Evolutionary conservation across 2,797 vertebrate species (phyloP).

Genomic region (Cichlasoma orientale): DNA sequence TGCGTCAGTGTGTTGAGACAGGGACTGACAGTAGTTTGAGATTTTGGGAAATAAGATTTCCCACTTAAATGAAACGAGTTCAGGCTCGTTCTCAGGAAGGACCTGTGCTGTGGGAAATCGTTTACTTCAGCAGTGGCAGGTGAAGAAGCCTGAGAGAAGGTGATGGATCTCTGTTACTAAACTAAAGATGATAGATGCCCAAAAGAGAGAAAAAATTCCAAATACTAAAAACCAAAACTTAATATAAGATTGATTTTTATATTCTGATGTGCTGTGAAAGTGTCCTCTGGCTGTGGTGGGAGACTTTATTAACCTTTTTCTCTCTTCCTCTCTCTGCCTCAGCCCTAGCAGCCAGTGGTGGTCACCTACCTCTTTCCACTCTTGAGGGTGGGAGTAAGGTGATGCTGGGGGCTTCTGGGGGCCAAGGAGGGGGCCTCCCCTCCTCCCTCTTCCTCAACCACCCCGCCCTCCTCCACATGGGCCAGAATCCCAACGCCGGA

Average conservation of each 20-base stretch:
- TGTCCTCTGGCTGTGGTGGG: background rate
- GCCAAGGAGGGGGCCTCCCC: slow-evolving; percentile 82
- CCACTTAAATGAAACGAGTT: slow-evolving; percentile 11
- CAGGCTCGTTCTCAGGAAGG: slow-evolving; percentile 1
- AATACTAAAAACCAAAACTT: background rate
- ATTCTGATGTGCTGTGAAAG: background rate
- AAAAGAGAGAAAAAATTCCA: background rate
- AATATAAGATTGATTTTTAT: background rate
- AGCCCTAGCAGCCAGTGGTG: slow-evolving; percentile 96
- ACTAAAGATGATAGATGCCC: background rate
- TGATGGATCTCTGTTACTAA: background rate
- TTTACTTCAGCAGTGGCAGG: background rate
- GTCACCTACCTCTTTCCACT: slow-evolving; percentile 93
- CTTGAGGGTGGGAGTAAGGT: slow-evolving; percentile 89
- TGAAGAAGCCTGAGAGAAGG: background rate
- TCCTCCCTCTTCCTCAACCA: slow-evolving; percentile 93
- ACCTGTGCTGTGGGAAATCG: background rate
- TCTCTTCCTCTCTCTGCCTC: slow-evolving; percentile 27
- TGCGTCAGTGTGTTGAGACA: background rate
- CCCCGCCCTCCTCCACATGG: slow-evolving; percentile 88
- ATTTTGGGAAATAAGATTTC: background rate
- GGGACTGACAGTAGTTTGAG: background rate
- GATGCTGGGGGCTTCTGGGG: slow-evolving; percentile 84
- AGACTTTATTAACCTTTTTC: background rate
- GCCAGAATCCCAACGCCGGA: slow-evolving; percentile 81